These are phyloP conservation scores for Parapristionchus giblindavisi DNA, from an alignment of 2,888 invertebrate species.

Conservation along the genomic window DNA sequence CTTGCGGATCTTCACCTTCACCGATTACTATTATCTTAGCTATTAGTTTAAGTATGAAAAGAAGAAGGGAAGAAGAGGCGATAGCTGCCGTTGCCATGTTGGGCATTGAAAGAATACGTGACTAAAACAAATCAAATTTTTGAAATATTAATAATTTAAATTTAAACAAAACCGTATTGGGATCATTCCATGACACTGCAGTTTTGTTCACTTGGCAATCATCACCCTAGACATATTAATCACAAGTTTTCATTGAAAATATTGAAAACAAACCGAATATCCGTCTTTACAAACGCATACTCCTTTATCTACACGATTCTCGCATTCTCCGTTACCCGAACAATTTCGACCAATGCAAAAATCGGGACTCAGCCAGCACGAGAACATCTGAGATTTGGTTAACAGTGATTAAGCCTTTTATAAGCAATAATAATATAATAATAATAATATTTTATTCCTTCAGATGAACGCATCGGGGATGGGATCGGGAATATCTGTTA, in stretches of 20 bases:
- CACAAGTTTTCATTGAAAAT: not conserved
- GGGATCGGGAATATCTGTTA: no score
- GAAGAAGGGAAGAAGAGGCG: not conserved
- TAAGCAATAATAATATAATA: not conserved
- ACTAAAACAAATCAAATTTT: not conserved
- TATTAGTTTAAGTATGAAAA: slow-evolving; percentile 24
- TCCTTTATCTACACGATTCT: slow-evolving; percentile 11
- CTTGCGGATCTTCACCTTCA: slow-evolving; percentile 34
- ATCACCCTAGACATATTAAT: slow-evolving; percentile 6
- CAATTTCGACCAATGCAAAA: slow-evolving; percentile 17
- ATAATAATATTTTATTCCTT: not conserved
- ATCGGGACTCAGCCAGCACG: slow-evolving; percentile 35
- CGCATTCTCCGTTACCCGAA: slow-evolving; percentile 30
- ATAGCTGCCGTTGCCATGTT: not conserved
- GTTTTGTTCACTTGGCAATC: slow-evolving; percentile 26
- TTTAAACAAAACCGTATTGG: slow-evolving; percentile 28
- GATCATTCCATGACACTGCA: slow-evolving; percentile 27
- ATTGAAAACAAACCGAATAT: slow-evolving; percentile 8
- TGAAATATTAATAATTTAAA: not conserved
- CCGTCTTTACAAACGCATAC: slow-evolving; percentile 15
- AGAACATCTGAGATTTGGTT: not conserved
- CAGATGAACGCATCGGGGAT: no score
- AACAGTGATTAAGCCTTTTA: no score
- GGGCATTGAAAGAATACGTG: not conserved
- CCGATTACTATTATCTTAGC: slow-evolving; percentile 5